Percentiles rank a stretch among this genome's conserved stretches.
Evolutionary conservation across 2,888 invertebrate genomes (phyloP).

Genomic region (Pogonocherus hispidulus): DNA sequence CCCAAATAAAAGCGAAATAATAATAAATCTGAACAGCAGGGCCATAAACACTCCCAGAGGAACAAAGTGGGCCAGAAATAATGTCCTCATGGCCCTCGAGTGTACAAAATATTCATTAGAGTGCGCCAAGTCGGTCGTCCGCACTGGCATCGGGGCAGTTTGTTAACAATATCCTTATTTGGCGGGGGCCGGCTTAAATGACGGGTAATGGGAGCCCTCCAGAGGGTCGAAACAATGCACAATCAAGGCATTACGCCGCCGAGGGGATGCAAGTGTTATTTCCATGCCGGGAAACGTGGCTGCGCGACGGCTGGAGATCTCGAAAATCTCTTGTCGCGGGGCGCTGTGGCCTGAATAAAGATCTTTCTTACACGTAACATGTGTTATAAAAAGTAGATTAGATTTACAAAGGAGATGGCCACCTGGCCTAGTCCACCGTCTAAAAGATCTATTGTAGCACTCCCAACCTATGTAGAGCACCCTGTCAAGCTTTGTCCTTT

Average conservation of each 20-base stretch:
- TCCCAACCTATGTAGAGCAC: too few species aligned
- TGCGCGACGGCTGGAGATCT: neutral
- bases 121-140: slow-evolving; percentile 40
- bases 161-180: slow-evolving; percentile 68
- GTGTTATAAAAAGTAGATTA: too few species aligned
- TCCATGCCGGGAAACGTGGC: slow-evolving; percentile 48
- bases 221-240: slow-evolving; percentile 67
- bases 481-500: too few species aligned
- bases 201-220: slow-evolving; percentile 65
- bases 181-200: slow-evolving; percentile 65
- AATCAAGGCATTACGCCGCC: slow-evolving; percentile 69
- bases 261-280: slow-evolving; percentile 64
- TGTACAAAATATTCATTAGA: slow-evolving; percentile 52
- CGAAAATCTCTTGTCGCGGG: neutral
- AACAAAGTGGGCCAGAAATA: slow-evolving; percentile 43
- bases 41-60: slow-evolving; percentile 46
- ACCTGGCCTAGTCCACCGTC: too few species aligned
- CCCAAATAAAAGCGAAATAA: neutral
- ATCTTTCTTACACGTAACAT: too few species aligned
- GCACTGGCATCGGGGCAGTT: slow-evolving; percentile 63
- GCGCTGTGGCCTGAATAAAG: neutral
- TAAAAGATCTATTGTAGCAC: too few species aligned
- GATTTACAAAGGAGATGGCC: too few species aligned
- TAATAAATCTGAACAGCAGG: neutral
- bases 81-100: slow-evolving; percentile 44